Evolutionary conservation across 2,888 invertebrate species (phyloP), one percentile per base, ranked within the genome.

Genomic region (Drosophila merina): DNA sequence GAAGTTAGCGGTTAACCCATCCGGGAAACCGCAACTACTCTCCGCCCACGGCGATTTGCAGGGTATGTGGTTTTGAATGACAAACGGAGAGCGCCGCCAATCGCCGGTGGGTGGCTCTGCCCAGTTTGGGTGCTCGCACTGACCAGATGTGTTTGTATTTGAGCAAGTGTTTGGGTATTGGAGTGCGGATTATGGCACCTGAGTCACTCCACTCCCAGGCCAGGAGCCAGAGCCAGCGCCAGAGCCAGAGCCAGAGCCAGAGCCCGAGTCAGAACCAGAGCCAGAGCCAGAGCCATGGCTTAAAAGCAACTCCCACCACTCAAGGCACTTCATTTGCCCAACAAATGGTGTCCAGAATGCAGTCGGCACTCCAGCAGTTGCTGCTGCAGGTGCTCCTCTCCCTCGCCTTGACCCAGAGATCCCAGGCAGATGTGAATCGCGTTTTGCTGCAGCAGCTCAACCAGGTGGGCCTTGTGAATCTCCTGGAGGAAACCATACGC

Each of bases 391-490:
- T 12, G 7, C 8, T 67, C 3, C 10, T 33, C 9, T 44, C 3
- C 1, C 3, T 50, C 14, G 14, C 26, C n/a, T 33, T 0, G 14
- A 5, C 3, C 48, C 14, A 14, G 14, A 14, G 50, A 3, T 14
- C 7, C 0, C 36, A 2, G 14, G 26, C 25, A 1, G 68, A 55
- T 42, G 54, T 38, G 38, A 64, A 58, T 8, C 56, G 42, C 5
- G 44, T 76, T 3, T 44, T 85, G 4, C 26, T 85, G 31, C 59
- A 70, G 1, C 83, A 85, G 56, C 44, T 85, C 5, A 73, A 70
- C 31, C 62, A 73, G 36, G 54, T 76, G 49, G 85, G 88, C 3
- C 28, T 88, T 3, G 55, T 62, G 9, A 85, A 85, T 60, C 30
- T 86, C 0, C 6, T 87, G 0, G 80, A 79, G 42, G 72, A 75